phyloP scores from a whole-genome alignment of 2,888 invertebrate species.

The Fragum whitleyi region DNA sequence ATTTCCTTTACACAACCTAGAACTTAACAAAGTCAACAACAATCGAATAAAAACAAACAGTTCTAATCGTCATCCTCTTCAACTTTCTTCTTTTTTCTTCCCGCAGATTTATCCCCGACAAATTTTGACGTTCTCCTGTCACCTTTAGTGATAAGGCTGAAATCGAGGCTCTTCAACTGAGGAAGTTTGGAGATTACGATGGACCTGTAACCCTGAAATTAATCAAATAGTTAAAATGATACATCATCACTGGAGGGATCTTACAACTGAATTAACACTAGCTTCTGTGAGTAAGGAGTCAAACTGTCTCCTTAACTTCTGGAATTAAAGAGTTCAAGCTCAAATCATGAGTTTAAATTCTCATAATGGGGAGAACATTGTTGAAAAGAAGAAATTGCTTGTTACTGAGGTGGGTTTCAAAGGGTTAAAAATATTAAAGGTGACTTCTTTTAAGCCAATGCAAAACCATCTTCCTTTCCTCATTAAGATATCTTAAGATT shows the following conservation, averaged over 20 bases:
- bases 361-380: too few species aligned
- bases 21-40: too few species aligned
- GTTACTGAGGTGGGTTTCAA: too few species aligned
- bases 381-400: neutral
- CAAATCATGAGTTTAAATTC: too few species aligned
- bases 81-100: constrained; percentile 65
- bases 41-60: too few species aligned
- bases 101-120: constrained; percentile 63
- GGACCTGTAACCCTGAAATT: constrained; percentile 67
- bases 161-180: constrained; percentile 69
- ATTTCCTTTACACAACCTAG: too few species aligned
- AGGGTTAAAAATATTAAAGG: too few species aligned
- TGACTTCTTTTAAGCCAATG: too few species aligned
- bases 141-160: constrained; percentile 72
- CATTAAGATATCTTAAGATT: too few species aligned
- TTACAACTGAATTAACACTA: neutral
- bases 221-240: neutral
- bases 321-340: too few species aligned
- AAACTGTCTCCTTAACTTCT: neutral
- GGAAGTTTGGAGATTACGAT: constrained; percentile 69
- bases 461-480: too few species aligned
- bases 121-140: constrained; percentile 69
- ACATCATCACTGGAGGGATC: neutral
- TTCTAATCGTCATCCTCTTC: constrained; percentile 63
- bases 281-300: too few species aligned